Conservation (phyloP, 2,888 invertebrate species). For the Dolomedes plantarius region DNA sequence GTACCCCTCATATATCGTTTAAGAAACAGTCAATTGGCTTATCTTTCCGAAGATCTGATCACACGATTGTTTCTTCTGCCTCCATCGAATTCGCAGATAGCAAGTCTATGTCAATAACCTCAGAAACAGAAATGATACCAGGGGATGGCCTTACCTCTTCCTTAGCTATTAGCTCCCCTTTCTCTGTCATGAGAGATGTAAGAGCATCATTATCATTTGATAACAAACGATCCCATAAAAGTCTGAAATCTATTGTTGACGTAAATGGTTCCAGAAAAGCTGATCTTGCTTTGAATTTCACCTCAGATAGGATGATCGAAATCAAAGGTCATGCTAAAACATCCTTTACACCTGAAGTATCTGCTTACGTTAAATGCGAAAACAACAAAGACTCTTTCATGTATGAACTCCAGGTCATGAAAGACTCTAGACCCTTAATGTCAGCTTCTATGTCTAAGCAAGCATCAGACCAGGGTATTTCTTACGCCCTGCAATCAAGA, state of each 20-base stretch:
- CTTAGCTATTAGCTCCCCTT: conserved; percentile 19
- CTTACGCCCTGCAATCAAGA: conserved; percentile 14
- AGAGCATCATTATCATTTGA: conserved; percentile 17
- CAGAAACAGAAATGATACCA: conserved; percentile 7
- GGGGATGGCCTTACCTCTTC: neutral
- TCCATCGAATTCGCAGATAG: conserved; percentile 11
- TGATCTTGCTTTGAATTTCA: conserved; percentile 9
- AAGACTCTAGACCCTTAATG: conserved; percentile 27
- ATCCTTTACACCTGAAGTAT: conserved; percentile 26
- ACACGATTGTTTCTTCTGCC: neutral
- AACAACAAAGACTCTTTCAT: conserved; percentile 19
- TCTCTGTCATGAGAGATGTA: conserved; percentile 1
- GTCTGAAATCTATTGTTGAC: conserved; percentile 15
- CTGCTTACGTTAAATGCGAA: conserved; percentile 27
- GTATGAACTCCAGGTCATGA: conserved; percentile 10
- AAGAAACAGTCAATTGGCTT: conserved; percentile 28
- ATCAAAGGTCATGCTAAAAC: conserved; percentile 33
- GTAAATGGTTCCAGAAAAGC: conserved; percentile 26
- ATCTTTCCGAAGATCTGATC: conserved; percentile 2
- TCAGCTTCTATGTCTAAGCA: conserved; percentile 18
- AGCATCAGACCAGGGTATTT: neutral
- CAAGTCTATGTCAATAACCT: conserved; percentile 35
- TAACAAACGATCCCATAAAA: conserved; percentile 23
- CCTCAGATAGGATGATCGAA: neutral
- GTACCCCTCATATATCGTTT: conserved; percentile 34